Evolutionary conservation across 1,140 invertebrate genomes (phyloP).

Genomic region (Drosophila setifemur): DNA sequence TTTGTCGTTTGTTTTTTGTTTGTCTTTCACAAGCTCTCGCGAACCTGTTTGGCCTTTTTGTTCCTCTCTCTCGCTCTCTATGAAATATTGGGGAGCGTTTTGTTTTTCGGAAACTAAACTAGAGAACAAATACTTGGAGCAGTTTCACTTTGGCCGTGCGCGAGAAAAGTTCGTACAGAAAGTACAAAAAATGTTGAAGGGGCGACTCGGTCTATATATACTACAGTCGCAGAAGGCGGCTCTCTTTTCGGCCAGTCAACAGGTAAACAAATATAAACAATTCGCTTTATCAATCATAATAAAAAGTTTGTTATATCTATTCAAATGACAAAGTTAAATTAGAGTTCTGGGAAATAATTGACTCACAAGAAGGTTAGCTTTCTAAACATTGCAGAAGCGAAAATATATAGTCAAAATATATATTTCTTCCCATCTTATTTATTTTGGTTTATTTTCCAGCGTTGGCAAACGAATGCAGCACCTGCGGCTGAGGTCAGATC

Average conservation of each 20-base stretch:
- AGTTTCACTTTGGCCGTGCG: not conserved
- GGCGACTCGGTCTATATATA: conserved; percentile 1
- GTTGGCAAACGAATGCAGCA: conserved; percentile 35
- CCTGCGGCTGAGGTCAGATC: not conserved
- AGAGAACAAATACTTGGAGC: not conserved
- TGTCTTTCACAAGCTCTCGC: not conserved
- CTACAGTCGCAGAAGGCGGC: conserved; percentile 9
- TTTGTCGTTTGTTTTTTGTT: conserved; percentile 8
- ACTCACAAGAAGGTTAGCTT: too few species aligned
- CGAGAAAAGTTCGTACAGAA: not conserved
- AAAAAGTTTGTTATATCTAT: too few species aligned
- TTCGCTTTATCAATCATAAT: too few species aligned
- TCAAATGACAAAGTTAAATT: too few species aligned
- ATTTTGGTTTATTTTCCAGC: conserved; percentile 32
- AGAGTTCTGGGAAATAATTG: too few species aligned
- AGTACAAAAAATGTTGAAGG: conserved; percentile 18
- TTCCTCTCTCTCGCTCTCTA: not conserved
- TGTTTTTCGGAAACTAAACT: not conserved
- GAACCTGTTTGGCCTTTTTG: not conserved
- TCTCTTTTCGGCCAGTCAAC: not conserved
- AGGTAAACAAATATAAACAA: conserved; percentile 11
- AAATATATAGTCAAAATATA: not conserved
- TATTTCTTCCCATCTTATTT: not conserved
- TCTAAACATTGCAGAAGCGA: too few species aligned
- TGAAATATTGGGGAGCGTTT: not conserved